These are phyloP conservation scores for Drosophila sulfurigaster DNA, from an alignment of 1,140 invertebrate species.

Conservation along the genomic window DNA sequence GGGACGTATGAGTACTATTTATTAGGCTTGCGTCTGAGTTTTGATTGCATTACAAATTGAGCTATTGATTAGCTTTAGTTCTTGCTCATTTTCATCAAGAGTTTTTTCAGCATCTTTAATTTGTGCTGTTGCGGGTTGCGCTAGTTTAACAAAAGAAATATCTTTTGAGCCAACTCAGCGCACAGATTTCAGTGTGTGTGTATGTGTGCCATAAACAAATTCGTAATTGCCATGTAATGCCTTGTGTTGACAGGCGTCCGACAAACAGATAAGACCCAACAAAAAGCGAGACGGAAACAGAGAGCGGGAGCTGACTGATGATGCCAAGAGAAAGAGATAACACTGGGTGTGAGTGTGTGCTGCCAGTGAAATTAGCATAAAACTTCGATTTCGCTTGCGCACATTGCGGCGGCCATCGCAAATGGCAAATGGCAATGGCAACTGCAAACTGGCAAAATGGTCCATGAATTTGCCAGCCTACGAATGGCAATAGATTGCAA, in stretches of 20 bases:
- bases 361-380: constrained; percentile 72
- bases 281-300: constrained; percentile 15
- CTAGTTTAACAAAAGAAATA: constrained; percentile 3
- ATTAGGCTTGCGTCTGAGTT: constrained; percentile 34
- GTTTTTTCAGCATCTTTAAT: constrained; percentile 14
- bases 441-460: constrained; percentile 15
- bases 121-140: not conserved
- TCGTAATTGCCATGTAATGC: constrained; percentile 80
- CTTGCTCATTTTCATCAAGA: constrained; percentile 12
- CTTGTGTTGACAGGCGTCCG: constrained; percentile 76
- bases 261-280: constrained; percentile 68
- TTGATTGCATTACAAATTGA: constrained; percentile 43
- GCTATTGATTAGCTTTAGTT: constrained; percentile 45
- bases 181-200: constrained; percentile 37
- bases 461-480: constrained; percentile 51
- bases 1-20: constrained; percentile 27
- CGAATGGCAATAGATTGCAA: constrained; percentile 76
- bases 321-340: constrained; percentile 23
- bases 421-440: constrained; percentile 28
- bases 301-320: not conserved
- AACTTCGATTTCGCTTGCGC: constrained; percentile 74
- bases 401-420: constrained; percentile 61
- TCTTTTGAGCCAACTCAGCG: constrained; percentile 43
- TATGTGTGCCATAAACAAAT: constrained; percentile 70
- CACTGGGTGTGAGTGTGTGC: constrained; percentile 9